Conservation (phyloP, 2,888 invertebrate genomes). For the Bombylius discolor region DNA sequence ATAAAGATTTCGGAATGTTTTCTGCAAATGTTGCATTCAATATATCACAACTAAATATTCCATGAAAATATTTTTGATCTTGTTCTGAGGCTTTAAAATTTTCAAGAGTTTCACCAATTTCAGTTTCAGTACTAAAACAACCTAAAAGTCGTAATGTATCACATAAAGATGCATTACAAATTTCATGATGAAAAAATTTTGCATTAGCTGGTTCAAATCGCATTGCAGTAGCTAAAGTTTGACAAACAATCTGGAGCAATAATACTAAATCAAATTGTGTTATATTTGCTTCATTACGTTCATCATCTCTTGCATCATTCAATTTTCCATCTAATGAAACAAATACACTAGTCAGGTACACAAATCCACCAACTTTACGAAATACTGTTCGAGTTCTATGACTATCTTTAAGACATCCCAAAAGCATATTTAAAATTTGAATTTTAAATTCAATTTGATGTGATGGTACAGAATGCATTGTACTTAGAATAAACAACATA, state of each 20-base stretch:
- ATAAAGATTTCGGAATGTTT: conserved; percentile 61
- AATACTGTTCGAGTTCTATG: conserved; percentile 94
- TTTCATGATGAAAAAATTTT: conserved; percentile 93
- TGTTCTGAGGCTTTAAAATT: conserved; percentile 27
- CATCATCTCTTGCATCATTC: conserved; percentile 36
- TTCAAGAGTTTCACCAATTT: conserved; percentile 38
- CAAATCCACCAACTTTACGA: conserved; percentile 95
- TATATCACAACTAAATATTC: conserved; percentile 63
- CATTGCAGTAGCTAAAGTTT: conserved; percentile 94
- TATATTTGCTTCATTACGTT: conserved; percentile 22
- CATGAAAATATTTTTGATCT: conserved; percentile 45
- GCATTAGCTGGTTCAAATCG: conserved; percentile 98
- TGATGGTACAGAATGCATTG: conserved; percentile 81
- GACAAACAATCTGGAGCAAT: conserved; percentile 78
- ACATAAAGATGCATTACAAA: conserved; percentile 85
- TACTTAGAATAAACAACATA: conserved; percentile 80
- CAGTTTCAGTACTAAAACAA: conserved; percentile 56
- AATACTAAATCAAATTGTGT: conserved; percentile 52
- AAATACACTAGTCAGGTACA: conserved; percentile 91
- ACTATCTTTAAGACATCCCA: conserved; percentile 85
- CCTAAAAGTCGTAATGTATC: conserved; percentile 86
- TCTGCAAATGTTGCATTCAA: conserved; percentile 50
- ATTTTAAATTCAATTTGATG: conserved; percentile 72
- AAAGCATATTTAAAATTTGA: conserved; percentile 76
- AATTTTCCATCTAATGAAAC: conserved; percentile 81